These are phyloP conservation scores for Plutella xylostella DNA, from an alignment of 2,888 invertebrate species.

Conservation along the genomic window DNA sequence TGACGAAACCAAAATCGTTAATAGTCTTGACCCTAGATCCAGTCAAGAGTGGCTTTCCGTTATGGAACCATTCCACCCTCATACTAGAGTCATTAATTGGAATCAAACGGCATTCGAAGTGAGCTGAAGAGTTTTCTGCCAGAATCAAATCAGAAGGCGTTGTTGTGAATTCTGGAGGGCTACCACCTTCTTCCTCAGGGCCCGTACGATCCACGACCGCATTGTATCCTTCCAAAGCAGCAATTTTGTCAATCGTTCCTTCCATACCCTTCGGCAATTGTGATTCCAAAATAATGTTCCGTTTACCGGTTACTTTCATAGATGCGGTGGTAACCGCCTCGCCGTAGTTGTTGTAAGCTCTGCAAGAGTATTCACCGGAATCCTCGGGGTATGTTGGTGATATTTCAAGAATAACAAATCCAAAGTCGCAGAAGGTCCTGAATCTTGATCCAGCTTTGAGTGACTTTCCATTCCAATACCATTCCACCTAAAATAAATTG, in stretches of 20 bases:
- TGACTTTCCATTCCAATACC: slow-evolving; percentile 95
- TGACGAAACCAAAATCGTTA: slow-evolving; percentile 97
- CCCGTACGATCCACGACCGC: slow-evolving; percentile 73
- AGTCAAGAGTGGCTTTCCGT: slow-evolving; percentile 91
- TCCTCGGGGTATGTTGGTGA: slow-evolving; percentile 97
- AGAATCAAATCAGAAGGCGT: slow-evolving; percentile 87
- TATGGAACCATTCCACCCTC: slow-evolving; percentile 98
- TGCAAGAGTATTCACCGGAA: slow-evolving; percentile 91
- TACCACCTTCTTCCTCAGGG: slow-evolving; percentile 85
- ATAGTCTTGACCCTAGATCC: slow-evolving; percentile 95
- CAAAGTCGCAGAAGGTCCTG: slow-evolving; percentile 97
- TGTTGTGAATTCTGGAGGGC: slow-evolving; percentile 91
- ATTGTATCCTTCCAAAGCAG: slow-evolving; percentile 89
- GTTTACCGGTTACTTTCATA: slow-evolving; percentile 92
- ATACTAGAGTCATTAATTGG: slow-evolving; percentile 94
- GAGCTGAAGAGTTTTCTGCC: slow-evolving; percentile 88
- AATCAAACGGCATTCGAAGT: slow-evolving; percentile 90
- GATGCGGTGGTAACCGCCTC: slow-evolving; percentile 91
- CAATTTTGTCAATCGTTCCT: slow-evolving; percentile 92
- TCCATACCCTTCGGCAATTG: slow-evolving; percentile 95
- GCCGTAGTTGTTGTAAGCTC: slow-evolving; percentile 89
- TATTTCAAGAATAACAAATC: slow-evolving; percentile 97
- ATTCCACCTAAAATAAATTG: slow-evolving; percentile 78
- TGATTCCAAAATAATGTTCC: slow-evolving; percentile 91
- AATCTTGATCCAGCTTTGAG: slow-evolving; percentile 90